phyloP scores from a whole-genome alignment of 2,797 vertebrate genomes.

The Myotis planiceps region DNA sequence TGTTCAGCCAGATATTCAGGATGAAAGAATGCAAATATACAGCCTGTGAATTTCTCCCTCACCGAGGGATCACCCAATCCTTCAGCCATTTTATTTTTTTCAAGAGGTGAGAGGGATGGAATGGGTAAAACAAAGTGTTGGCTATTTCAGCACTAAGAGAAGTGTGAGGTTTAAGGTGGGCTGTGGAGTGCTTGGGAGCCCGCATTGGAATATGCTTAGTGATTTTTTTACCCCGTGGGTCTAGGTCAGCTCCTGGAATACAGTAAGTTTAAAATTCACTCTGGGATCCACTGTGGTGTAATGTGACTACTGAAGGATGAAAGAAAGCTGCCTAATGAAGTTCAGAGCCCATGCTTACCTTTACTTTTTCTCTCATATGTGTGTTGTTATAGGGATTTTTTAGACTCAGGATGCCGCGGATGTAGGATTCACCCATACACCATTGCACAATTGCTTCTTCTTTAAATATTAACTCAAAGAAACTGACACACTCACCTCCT shows the following conservation, averaged over 20 bases:
- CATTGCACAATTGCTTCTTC: background rate
- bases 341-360: background rate
- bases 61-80: slow-evolving; percentile 31
- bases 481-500: background rate
- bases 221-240: background rate
- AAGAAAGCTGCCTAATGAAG: background rate
- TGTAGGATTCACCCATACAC: background rate
- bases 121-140: background rate
- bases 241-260: background rate
- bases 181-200: background rate
- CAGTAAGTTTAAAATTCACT: background rate
- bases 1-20: slow-evolving; percentile 60
- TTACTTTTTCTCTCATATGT: background rate
- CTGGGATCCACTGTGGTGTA: background rate
- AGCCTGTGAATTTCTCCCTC: slow-evolving; percentile 53
- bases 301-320: background rate
- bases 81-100: slow-evolving; percentile 64
- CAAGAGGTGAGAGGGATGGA: background rate
- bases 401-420: background rate
- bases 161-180: slow-evolving; percentile 4
- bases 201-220: background rate
- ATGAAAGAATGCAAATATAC: slow-evolving; percentile 65
- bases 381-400: background rate
- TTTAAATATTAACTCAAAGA: background rate
- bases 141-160: background rate